Evolutionary conservation across 2,113 vertebrate species (phyloP).

Genomic region (Sciurus niger): DNA sequence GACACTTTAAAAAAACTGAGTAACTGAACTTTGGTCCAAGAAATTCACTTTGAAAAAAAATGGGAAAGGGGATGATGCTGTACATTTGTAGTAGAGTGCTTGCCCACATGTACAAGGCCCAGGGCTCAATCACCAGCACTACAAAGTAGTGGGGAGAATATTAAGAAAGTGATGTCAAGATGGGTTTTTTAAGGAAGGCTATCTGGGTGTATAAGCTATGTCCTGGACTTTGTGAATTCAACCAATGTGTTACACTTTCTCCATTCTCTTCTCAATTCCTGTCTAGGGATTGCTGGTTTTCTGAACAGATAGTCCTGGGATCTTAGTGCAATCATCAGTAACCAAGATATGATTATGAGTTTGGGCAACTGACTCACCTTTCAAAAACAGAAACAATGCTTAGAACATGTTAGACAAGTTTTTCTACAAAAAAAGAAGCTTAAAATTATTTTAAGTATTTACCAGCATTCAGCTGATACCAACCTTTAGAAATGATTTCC

Average conservation of each 20-base stretch:
- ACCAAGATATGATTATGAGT: conserved; percentile 34
- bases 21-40: conserved; percentile 14
- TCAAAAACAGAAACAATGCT: conserved; percentile 19
- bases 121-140: too few relatives aligned
- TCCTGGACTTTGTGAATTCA: conserved; percentile 1
- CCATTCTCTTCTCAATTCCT: conserved; percentile 33
- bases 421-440: conserved; percentile 45
- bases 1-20: conserved; percentile 41
- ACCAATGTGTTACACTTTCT: not conserved
- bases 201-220: not conserved
- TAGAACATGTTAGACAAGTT: conserved; percentile 57
- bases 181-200: not conserved
- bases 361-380: conserved; percentile 55
- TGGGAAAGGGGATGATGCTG: not conserved
- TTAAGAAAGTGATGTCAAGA: conserved; percentile 35
- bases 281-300: not conserved
- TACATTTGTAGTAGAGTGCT: too few relatives aligned
- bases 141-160: not conserved
- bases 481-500: not conserved
- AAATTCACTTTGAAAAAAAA: conserved; percentile 48
- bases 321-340: not conserved
- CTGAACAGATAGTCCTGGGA: not conserved
- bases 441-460: conserved; percentile 56
- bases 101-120: too few relatives aligned
- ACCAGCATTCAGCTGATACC: not conserved